Percentiles rank a stretch among this genome's conserved stretches.
Conservation (phyloP, 1,140 invertebrate genomes). For the Platyscapa corneri region DNA sequence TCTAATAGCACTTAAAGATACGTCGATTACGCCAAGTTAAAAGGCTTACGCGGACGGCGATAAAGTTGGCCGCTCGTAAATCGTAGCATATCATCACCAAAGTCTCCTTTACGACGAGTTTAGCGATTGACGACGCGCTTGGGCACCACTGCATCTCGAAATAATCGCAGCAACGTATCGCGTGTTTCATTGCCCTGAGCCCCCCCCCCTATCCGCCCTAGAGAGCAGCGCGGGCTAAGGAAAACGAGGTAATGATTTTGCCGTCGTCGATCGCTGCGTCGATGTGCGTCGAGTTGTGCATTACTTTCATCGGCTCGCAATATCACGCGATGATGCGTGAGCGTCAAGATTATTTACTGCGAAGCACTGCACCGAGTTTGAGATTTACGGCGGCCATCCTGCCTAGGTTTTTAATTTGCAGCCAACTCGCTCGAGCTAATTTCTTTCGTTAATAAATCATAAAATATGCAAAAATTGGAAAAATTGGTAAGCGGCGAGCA, state of each 20-base stretch:
- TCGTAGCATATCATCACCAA: conserved; percentile 30
- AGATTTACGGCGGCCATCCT: background rate
- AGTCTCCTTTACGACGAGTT: conserved; percentile 32
- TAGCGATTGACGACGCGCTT: conserved; percentile 19
- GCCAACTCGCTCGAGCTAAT: background rate
- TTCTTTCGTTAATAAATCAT: background rate
- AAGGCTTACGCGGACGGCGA: conserved; percentile 23
- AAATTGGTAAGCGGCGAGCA: no score
- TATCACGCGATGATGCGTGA: conserved; percentile 20
- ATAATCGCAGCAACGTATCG: conserved; percentile 52
- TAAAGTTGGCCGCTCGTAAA: conserved; percentile 32
- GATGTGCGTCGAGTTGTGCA: background rate
- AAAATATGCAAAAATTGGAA: background rate
- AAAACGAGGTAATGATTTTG: conserved; percentile 10
- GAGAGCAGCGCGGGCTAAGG: background rate
- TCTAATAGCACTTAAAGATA: conserved; percentile 24
- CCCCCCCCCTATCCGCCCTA: background rate
- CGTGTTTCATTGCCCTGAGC: conserved; percentile 56
- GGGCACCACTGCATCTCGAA: conserved; percentile 20
- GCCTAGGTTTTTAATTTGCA: background rate
- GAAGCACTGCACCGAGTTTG: no score
- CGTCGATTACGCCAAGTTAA: conserved; percentile 32
- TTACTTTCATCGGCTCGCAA: background rate
- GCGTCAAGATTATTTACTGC: conserved; percentile 3
- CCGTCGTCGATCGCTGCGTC: background rate